Conservation (phyloP, 2,113 vertebrate species). For the Cyanoliseus patagonus region DNA sequence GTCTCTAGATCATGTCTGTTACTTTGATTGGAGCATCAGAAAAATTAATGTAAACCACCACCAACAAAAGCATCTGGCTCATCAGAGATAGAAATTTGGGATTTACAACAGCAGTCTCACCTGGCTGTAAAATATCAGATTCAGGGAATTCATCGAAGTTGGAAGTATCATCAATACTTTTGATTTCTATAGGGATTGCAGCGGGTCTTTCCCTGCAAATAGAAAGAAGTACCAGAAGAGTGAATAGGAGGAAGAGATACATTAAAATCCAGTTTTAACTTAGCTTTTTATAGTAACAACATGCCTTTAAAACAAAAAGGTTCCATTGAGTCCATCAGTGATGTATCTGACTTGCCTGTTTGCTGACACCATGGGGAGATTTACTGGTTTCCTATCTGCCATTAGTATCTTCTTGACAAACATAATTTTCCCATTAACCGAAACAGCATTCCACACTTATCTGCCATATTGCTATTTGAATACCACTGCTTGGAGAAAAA, state of each 20-base stretch:
- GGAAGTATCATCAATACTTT: constrained; percentile 96
- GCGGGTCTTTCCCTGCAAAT: constrained; percentile 89
- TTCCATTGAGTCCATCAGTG: background rate
- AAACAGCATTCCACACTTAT: background rate
- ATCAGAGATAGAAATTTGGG: background rate
- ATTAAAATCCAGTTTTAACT: background rate
- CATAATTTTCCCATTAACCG: background rate
- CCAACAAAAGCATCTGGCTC: background rate
- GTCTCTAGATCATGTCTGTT: background rate
- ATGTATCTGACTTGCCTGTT: background rate
- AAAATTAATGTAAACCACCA: background rate
- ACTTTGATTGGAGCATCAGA: background rate
- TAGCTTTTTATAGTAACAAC: background rate
- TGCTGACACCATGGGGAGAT: background rate
- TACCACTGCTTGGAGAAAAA: no score
- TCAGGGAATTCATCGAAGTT: constrained; percentile 98
- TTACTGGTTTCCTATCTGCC: background rate
- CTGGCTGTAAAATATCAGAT: constrained; percentile 96
- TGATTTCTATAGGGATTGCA: constrained; percentile 95
- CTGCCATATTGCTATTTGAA: background rate
- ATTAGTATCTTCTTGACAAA: background rate
- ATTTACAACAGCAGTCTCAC: constrained; percentile 64
- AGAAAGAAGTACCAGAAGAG: background rate
- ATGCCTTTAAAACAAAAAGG: background rate
- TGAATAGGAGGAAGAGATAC: background rate